Base-by-base conservation (phyloP, 2,888 invertebrate species). In the Geophilus truncorum region DNA sequence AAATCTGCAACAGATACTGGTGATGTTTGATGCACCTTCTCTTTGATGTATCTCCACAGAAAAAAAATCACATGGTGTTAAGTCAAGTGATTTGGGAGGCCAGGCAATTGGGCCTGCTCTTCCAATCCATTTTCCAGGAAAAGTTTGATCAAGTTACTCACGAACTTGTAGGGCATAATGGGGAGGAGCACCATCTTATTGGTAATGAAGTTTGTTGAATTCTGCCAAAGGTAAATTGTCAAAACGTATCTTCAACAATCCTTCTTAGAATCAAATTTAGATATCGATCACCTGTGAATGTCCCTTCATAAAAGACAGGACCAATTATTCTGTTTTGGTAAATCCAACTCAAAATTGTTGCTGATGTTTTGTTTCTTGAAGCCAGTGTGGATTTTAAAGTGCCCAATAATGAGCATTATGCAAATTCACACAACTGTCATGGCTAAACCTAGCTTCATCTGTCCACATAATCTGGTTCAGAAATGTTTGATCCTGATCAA, bases 61-160 rank as follows among this genome's bases (percentile, higher is more conserved):
- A 32, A 76, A n/a, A 30, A 76, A 76, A 32, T 81, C 81, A 12
- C 62, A 79, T 25, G 80, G 70, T 21, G 25, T 70, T 5, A 81
- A 28, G 21, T 82, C 82, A 7, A 80, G 80, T 15, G 80, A 80
- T 28, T 80, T 51, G 15, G 81, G 70, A 57, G 82, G 81, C 81
- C 82, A 82, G 15, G 34, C 70, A n/a, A 81, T 79, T 21, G 79
- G 80, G 12, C 81, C 80, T 12, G 76, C 75, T 30, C 82, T 51
- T 9, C 80, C 81, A 76, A 83, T 83, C 80, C 82, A 81, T 5
- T 80, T n/a, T 21, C 57, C 80, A 32, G 76, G 45, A 78, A 81
- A 82, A 5, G 2, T 25, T 1, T 32, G 34, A 30, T 82, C 57
- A 1, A 83, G 57, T n/a, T n/a, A 79, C 18, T 79, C 18, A 10